Evolutionary conservation across 2,113 vertebrate genomes (phyloP), one percentile per base, ranked within the genome.

Genomic region (Pica pica): DNA sequence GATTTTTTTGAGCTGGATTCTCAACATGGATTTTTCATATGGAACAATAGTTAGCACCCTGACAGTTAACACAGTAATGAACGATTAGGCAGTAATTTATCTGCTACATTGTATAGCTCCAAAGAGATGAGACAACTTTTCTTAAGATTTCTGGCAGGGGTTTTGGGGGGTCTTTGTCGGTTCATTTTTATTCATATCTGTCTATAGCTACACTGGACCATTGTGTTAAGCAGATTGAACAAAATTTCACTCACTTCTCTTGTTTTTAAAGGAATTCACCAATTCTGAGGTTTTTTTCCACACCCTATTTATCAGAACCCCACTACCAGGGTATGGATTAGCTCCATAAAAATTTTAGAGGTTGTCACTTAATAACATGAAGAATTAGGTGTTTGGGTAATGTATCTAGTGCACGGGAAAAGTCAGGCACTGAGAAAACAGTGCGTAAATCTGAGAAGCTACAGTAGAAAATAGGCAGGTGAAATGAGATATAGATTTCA

Each of bases 21-120:
- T 91, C 55, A 55, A 86, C 18, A 65, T 23, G 67, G 56, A 90
- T 94, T 93, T 92, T 96, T 95, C 67, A 55, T 76, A 79, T 37
- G 42, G 71, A 92, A 92, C 71, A 93, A 70, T 92, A 86, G 71
- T 55, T 77, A 89, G 8, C n/a, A 67, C 55, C 81, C 59, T 83
- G 57, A 76, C 71, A 80, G 75, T 65, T 94, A 94, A 80, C 50
- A 74, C 20, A 70, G 63, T 80, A 91, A 87, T 74, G 90, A 94
- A 86, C 0, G 11, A 88, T 90, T 86, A 94, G 39, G 68, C 33
- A 83, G 88, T 83, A 85, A 92, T 96, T 83, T 81, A 53, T 86
- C 88, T 93, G 50, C 55, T 80, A 22, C 12, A 61, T n/a, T 44
- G 46, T 57, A 69, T 18, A 69, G 23, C 16, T 80, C 20, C 55